Conservation (phyloP, 2,113 vertebrate species). For the Tonatia bakeri region DNA sequence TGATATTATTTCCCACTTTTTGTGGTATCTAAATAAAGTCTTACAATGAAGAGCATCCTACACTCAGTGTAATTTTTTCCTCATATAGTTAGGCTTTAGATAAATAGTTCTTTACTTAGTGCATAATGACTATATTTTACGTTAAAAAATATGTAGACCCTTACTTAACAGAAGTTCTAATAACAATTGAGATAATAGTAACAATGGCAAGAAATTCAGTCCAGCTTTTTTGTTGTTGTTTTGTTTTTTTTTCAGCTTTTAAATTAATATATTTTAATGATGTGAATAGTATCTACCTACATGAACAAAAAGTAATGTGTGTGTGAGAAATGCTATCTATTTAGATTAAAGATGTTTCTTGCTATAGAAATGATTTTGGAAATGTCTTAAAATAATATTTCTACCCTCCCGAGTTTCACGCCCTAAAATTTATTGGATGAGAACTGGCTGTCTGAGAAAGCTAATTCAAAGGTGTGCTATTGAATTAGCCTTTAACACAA, state of each 20-base stretch:
- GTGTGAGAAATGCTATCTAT: neutral
- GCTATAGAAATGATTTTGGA: neutral
- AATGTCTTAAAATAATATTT: neutral
- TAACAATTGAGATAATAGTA: neutral
- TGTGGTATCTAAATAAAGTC: neutral
- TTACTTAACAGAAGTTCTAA: neutral
- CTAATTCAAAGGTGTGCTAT: neutral
- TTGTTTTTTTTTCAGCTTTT: too few relatives aligned
- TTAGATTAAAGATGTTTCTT: neutral
- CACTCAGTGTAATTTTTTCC: neutral
- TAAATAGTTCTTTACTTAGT: neutral
- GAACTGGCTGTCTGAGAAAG: neutral
- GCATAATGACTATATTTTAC: neutral
- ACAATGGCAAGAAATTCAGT: neutral
- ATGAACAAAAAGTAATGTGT: neutral
- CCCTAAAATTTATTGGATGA: conserved; percentile 11
- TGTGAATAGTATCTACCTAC: neutral
- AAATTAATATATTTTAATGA: neutral
- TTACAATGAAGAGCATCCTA: neutral
- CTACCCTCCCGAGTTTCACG: neutral
- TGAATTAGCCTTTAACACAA: conserved; percentile 32
- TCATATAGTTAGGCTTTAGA: neutral
- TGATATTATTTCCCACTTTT: neutral
- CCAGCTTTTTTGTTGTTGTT: too few relatives aligned
- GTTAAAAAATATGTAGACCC: neutral